Conservation (phyloP, 2,113 vertebrate genomes). For the Syngnathus typhle region DNA sequence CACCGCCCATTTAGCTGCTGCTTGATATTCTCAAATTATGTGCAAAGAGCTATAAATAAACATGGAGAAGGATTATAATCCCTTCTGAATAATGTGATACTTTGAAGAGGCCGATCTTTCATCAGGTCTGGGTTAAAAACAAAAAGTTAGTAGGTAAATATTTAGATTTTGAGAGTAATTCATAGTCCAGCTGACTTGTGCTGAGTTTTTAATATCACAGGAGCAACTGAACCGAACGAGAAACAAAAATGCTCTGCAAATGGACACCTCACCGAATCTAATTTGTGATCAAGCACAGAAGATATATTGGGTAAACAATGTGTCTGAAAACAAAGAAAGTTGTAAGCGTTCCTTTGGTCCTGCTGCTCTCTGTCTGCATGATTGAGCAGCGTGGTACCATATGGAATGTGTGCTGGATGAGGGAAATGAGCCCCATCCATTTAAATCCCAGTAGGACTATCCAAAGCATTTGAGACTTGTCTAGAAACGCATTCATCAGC, state of each 20-base stretch:
- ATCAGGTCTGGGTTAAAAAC: conserved; percentile 10
- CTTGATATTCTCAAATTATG: conserved; percentile 60
- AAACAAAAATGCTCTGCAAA: neutral
- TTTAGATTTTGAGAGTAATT: conserved; percentile 13
- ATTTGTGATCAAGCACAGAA: neutral
- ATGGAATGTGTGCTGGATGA: conserved; percentile 56
- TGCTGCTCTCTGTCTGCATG: conserved; percentile 38
- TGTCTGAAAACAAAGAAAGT: conserved; percentile 28
- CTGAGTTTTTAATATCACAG: neutral
- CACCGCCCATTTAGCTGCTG: conserved; percentile 63
- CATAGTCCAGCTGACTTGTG: neutral
- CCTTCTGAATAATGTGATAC: conserved; percentile 46
- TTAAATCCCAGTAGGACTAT: conserved; percentile 52
- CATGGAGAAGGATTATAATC: conserved; percentile 44
- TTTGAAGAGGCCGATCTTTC: conserved; percentile 44
- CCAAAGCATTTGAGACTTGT: conserved; percentile 35
- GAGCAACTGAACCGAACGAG: neutral
- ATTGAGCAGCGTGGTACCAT: conserved; percentile 49
- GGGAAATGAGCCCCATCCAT: conserved; percentile 53
- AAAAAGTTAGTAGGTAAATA: conserved; percentile 14
- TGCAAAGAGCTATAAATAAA: conserved; percentile 67
- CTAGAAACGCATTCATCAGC: conserved; percentile 43
- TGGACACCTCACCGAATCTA: neutral
- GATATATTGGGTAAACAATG: neutral
- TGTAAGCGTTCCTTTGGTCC: conserved; percentile 17